Base-by-base conservation (phyloP, 2,888 invertebrate genomes). In the Lasioglossum lativentre region DNA sequence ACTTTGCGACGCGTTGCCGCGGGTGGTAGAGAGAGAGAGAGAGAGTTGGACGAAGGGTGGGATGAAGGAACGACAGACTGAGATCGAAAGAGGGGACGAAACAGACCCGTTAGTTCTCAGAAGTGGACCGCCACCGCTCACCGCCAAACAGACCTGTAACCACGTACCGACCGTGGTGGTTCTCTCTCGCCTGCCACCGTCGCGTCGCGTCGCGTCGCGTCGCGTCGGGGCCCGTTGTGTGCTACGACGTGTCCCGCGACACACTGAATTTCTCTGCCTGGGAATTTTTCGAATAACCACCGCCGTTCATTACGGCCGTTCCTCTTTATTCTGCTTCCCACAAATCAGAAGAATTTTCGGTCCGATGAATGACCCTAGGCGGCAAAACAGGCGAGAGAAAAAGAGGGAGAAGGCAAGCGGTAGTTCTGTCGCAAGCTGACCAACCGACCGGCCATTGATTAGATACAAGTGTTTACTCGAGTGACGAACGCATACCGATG, bases 91-190 rank as follows among this genome's bases (percentile, higher is more conserved):
- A 63, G 75, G 82, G 86, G 82, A 74, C 82, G 88, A 92, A 92
- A 92, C 93, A 93, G 94, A 94, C 94, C 94, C 94, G 94, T 94
- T 94, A 94, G 92, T 94, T 94, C 93, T 94, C 90, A 92, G 94
- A 94, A 94, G 91, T 93, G 92, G 91, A 92, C 91, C 92, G 93
- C 91, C 92, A 91, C 86, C 86, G 87, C 87, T 92, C 91, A 91
- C 93, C 93, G 93, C 92, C 93, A 93, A 94, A 93, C 94, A 93
- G 92, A 94, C 94, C 93, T 94, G 94, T 93, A 92, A 93, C 92
- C 90, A 91, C 87, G 91, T 91, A 90, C 87, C 87, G 84, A 80
- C 82, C 83, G 82, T 83, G 89, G 86, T 86, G 88, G 84, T 86
- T 88, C 85, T 80, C 86, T 87, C 79, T 83, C 82, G 74, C 72